Percentiles rank a stretch among this genome's conserved stretches.
Conservation (phyloP, 1,140 invertebrate genomes). For the Hetaerina americana region DNA sequence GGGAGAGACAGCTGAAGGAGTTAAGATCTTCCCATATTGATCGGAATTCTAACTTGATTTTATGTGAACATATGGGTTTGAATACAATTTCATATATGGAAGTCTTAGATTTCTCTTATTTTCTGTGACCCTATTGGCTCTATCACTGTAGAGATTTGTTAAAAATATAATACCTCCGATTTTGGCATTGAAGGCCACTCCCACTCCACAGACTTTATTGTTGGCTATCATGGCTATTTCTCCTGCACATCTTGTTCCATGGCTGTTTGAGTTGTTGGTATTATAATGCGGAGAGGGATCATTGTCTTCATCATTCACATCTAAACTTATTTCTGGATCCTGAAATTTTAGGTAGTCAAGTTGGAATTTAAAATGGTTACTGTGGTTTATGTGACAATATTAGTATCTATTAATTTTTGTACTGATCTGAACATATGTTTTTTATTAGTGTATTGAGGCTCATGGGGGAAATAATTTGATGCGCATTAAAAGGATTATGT, state of each 20-base stretch:
- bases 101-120: no score
- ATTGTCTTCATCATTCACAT: slow-evolving; percentile 60
- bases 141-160: no score
- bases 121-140: no score
- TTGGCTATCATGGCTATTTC: slow-evolving; percentile 77
- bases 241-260: slow-evolving; percentile 74
- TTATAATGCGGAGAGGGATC: slow-evolving; percentile 65
- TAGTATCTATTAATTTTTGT: no score
- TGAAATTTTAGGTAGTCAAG: slow-evolving; percentile 24
- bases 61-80: background rate
- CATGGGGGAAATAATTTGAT: no score
- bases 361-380: background rate
- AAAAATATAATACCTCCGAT: slow-evolving; percentile 47
- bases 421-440: no score
- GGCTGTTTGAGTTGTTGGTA: slow-evolving; percentile 43
- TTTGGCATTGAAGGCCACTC: slow-evolving; percentile 64
- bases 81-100: background rate
- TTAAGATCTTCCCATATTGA: no score
- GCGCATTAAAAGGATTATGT: no score
- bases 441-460: no score
- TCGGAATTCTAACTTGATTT: no score
- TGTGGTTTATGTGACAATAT: no score
- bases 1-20: no score
- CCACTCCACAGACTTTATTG: slow-evolving; percentile 75
- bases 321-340: slow-evolving; percentile 73